phyloP scores from a whole-genome alignment of 2,113 vertebrate genomes.

The Anguilla japonica region DNA sequence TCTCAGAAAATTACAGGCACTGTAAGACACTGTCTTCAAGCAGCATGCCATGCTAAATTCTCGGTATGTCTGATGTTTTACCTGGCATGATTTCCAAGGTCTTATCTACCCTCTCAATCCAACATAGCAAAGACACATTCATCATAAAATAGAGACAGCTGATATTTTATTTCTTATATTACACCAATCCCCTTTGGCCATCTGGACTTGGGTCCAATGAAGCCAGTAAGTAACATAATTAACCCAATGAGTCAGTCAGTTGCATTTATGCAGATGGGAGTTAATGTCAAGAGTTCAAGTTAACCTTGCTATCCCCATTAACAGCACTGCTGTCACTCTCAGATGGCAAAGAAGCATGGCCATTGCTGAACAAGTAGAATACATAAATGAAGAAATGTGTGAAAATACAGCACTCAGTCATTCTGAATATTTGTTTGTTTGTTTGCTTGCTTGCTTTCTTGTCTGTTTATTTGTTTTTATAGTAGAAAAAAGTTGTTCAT shows the following conservation, averaged over 20 bases:
- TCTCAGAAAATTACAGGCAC: neutral
- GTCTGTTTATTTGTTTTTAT: too few relatives aligned
- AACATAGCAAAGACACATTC: slow-evolving; percentile 60
- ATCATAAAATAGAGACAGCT: slow-evolving; percentile 71
- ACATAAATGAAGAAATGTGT: slow-evolving; percentile 45
- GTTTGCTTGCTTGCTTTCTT: too few relatives aligned
- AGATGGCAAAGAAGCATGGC: slow-evolving; percentile 46
- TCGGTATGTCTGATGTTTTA: slow-evolving; percentile 42
- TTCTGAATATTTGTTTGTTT: neutral
- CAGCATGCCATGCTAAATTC: neutral
- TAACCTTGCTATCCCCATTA: slow-evolving; percentile 38
- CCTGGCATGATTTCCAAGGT: slow-evolving; percentile 54
- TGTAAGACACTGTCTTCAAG: neutral
- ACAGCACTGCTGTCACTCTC: slow-evolving; percentile 46
- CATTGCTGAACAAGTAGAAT: slow-evolving; percentile 1
- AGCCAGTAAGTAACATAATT: slow-evolving; percentile 27
- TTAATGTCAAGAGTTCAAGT: slow-evolving; percentile 39
- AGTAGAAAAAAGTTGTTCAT: too few relatives aligned
- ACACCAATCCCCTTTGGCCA: slow-evolving; percentile 46
- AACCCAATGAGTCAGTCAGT: slow-evolving; percentile 38
- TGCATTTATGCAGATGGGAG: slow-evolving; percentile 36
- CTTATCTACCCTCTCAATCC: slow-evolving; percentile 57
- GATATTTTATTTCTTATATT: slow-evolving; percentile 71
- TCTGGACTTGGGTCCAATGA: slow-evolving; percentile 56
- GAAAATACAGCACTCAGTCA: neutral